Conservation (phyloP, 2,888 invertebrate species). For the Hesperia comma region DNA sequence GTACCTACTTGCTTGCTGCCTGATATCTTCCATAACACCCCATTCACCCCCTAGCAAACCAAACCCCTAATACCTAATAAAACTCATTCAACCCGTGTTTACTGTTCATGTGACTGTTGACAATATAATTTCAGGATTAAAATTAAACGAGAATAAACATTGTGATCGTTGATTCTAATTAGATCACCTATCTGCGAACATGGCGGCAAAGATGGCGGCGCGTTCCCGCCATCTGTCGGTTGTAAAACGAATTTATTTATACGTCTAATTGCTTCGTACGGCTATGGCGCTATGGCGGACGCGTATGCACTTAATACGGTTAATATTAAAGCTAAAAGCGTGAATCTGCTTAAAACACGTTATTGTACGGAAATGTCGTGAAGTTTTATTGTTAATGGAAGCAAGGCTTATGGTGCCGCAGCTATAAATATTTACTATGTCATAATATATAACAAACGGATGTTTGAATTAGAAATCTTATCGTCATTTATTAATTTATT, state of each 20-base stretch:
- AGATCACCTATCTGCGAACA: conserved; percentile 77
- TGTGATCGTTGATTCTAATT: conserved; percentile 59
- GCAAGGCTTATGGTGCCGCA: conserved; percentile 52
- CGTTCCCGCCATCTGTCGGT: conserved; percentile 77
- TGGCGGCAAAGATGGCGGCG: conserved; percentile 69
- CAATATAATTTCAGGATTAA: conserved; percentile 37
- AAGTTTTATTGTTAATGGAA: conserved; percentile 63
- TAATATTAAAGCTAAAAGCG: conserved; percentile 73
- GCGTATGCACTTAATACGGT: conserved; percentile 79
- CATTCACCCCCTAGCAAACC: conserved; percentile 5
- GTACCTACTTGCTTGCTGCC: too few relatives aligned
- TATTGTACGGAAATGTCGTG: conserved; percentile 64
- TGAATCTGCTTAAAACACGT: conserved; percentile 70
- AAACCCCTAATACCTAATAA: conserved; percentile 28
- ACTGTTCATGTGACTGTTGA: conserved; percentile 32
- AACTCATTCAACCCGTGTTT: conserved; percentile 32
- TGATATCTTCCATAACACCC: background rate
- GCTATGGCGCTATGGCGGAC: conserved; percentile 63
- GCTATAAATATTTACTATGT: conserved; percentile 25
- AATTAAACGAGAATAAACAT: conserved; percentile 53
- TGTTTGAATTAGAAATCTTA: conserved; percentile 1
- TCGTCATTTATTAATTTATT: background rate
- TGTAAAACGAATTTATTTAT: conserved; percentile 80
- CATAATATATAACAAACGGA: background rate
- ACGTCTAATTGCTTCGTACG: conserved; percentile 77